phyloP scores from a whole-genome alignment of 2,888 invertebrate species.

The Euzophera pinguis region DNA sequence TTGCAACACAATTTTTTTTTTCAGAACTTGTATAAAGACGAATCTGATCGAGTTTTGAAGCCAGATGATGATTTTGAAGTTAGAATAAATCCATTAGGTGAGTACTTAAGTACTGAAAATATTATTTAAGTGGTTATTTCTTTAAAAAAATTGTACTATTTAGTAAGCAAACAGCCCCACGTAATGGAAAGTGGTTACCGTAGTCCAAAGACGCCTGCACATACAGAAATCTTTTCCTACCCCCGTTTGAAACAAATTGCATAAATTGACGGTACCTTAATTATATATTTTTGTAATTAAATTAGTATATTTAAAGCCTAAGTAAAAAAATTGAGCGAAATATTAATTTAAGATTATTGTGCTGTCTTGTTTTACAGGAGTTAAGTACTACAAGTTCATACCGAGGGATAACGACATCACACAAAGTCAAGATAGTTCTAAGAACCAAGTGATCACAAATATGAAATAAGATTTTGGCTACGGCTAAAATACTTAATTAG shows the following conservation, averaged over 20 bases:
- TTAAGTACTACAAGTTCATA: conserved; percentile 62
- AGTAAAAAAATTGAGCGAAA: too few species aligned
- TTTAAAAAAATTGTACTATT: too few species aligned
- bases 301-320: too few species aligned
- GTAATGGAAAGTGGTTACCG: too few species aligned
- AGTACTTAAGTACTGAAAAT: conserved; percentile 16
- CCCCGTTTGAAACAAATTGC: too few species aligned
- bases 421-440: background rate
- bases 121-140: background rate
- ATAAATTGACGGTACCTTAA: too few species aligned
- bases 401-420: conserved; percentile 20
- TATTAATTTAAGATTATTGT: too few species aligned
- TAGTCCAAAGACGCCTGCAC: too few species aligned
- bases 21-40: conserved; percentile 74
- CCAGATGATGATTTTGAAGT: conserved; percentile 61
- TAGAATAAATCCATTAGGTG: conserved; percentile 77
- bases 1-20: conserved; percentile 26
- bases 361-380: conserved; percentile 37
- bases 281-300: too few species aligned
- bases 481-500: too few species aligned
- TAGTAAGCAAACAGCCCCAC: too few species aligned
- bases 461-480: background rate
- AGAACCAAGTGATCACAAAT: background rate
- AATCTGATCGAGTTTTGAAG: conserved; percentile 36
- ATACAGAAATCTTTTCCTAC: too few species aligned